Conservation (phyloP, 2,888 invertebrate genomes). For the Tigriopus californicus region DNA sequence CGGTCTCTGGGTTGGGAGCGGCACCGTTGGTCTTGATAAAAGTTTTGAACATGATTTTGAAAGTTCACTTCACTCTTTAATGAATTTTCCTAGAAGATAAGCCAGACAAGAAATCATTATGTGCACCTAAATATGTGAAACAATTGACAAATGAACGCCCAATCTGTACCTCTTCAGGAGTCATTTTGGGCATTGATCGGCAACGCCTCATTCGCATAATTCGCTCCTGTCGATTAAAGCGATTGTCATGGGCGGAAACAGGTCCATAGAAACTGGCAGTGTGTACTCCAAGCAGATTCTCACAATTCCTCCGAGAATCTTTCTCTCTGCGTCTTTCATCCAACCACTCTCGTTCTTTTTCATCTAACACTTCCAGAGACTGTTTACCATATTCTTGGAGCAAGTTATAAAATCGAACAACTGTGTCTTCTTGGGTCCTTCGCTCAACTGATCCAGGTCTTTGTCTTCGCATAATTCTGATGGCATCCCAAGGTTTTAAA, state of each 20-base stretch:
- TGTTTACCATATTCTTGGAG: not conserved
- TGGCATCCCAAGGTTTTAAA: constrained; percentile 42
- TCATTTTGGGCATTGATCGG: constrained; percentile 7
- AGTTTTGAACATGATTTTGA: not conserved
- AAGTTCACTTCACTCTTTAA: not conserved
- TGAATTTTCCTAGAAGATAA: not conserved
- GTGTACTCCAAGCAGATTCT: not conserved
- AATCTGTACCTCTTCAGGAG: not conserved
- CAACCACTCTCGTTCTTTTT: not conserved
- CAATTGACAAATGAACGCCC: not conserved
- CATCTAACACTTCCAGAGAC: not conserved
- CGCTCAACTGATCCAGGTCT: constrained; percentile 36
- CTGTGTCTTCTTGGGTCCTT: constrained; percentile 11
- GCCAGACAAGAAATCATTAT: not conserved
- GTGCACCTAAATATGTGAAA: not conserved
- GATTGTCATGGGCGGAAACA: not conserved
- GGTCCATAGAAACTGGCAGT: constrained; percentile 4
- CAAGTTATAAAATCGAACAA: constrained; percentile 1
- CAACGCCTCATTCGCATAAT: not conserved
- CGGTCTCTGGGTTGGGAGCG: not conserved
- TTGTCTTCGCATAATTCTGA: constrained; percentile 37
- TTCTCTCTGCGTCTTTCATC: not conserved
- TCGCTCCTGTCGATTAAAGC: not conserved
- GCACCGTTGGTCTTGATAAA: not conserved
- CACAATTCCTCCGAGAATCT: not conserved